phyloP scores from a whole-genome alignment of 2,113 vertebrate genomes.

The Rhabdomys dilectus region DNA sequence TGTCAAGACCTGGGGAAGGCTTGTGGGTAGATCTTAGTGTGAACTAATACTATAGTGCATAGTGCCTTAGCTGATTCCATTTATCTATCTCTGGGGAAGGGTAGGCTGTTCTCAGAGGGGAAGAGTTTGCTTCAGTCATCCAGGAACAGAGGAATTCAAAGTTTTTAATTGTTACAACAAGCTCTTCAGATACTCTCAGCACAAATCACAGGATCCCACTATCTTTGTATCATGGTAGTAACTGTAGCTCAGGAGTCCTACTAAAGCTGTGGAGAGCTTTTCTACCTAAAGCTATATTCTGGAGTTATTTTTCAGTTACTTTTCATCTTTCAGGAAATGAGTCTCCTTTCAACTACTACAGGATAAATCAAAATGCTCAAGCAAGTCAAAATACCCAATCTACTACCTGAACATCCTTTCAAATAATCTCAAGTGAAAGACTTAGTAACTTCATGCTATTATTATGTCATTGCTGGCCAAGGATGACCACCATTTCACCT shows the following conservation, averaged over 20 bases:
- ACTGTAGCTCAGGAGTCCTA: neutral
- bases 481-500: neutral
- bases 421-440: neutral
- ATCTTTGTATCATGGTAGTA: neutral
- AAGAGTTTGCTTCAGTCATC: neutral
- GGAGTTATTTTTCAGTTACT: neutral
- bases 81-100: neutral
- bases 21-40: neutral
- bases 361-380: neutral
- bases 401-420: neutral
- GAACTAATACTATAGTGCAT: neutral
- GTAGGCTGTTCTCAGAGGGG: neutral
- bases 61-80: neutral
- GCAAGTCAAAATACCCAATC: neutral
- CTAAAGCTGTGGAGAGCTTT: neutral
- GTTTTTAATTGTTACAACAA: neutral
- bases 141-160: neutral
- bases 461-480: neutral
- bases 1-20: neutral
- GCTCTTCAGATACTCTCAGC: neutral
- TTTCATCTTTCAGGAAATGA: neutral
- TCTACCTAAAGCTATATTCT: neutral
- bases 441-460: neutral
- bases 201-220: neutral
- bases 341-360: neutral